A percentile compares a stretch with the other conserved stretches of the same genome.
phyloP scores from a whole-genome alignment of 2,797 vertebrate genomes.

The Lerista edwardsae region DNA sequence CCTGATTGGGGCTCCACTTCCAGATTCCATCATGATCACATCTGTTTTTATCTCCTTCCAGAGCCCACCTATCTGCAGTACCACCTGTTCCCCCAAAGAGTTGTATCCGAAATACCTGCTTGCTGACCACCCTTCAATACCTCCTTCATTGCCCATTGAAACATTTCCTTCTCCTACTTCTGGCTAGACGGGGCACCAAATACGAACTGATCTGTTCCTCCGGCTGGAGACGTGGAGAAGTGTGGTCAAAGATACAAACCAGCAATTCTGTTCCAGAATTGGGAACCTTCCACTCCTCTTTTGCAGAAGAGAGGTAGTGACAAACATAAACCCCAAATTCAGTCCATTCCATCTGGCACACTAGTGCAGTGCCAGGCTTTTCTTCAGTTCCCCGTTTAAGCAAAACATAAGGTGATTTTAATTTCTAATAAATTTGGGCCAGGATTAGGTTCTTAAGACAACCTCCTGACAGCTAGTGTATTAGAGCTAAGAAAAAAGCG shows the following conservation, averaged over 20 bases:
- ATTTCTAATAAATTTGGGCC: neutral
- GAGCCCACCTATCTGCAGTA: conserved; percentile 87
- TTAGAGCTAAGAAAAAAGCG: neutral
- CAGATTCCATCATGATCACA: conserved; percentile 8
- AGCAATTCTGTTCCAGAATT: neutral
- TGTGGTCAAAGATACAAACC: neutral
- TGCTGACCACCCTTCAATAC: conserved; percentile 15
- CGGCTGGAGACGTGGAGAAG: neutral
- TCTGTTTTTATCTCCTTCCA: conserved; percentile 53
- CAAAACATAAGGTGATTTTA: neutral
- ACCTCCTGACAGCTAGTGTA: neutral
- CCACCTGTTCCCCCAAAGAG: conserved; percentile 81
- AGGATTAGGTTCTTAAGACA: neutral
- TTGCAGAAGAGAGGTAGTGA: neutral
- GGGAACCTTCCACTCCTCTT: neutral
- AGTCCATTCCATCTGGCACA: neutral
- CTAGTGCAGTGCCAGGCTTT: neutral
- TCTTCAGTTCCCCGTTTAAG: neutral
- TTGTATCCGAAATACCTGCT: conserved; percentile 82
- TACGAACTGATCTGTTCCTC: neutral
- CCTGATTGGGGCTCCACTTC: neutral
- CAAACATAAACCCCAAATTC: neutral
- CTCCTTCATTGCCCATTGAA: neutral
- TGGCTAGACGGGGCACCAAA: neutral
- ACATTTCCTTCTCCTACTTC: neutral